Percentiles rank a stretch among this genome's conserved stretches.
Evolutionary conservation across 1,140 invertebrate genomes (phyloP).

Genomic region (Drosophila novamexicana): DNA sequence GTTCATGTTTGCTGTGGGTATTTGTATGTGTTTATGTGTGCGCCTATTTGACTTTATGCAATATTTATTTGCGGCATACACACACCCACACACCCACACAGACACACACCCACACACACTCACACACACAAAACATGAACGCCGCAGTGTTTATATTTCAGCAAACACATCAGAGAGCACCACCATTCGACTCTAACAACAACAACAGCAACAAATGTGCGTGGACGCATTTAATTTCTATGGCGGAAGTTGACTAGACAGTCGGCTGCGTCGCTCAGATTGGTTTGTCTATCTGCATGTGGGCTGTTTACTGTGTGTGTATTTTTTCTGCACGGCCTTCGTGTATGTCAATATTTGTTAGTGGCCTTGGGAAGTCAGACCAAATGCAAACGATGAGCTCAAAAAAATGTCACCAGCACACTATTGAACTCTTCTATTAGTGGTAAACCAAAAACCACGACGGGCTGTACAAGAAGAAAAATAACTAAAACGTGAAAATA

Average conservation of each 20-base stretch:
- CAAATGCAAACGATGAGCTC: slow-evolving; percentile 36
- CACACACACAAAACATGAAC: slow-evolving; percentile 29
- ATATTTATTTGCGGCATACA: slow-evolving; percentile 73
- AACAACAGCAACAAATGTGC: slow-evolving; percentile 58
- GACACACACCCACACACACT: slow-evolving; percentile 7
- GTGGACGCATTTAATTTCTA: slow-evolving; percentile 81
- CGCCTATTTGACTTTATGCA: slow-evolving; percentile 75
- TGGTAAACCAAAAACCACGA: background rate
- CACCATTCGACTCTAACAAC: slow-evolving; percentile 28
- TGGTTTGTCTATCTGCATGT: slow-evolving; percentile 30
- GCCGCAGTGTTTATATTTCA: slow-evolving; percentile 66
- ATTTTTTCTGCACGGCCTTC: background rate
- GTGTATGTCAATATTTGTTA: slow-evolving; percentile 57
- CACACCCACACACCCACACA: slow-evolving; percentile 28
- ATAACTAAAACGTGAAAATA: background rate
- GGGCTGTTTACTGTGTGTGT: background rate
- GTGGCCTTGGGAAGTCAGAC: slow-evolving; percentile 51
- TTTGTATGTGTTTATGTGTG: slow-evolving; percentile 38
- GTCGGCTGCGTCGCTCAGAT: slow-evolving; percentile 66
- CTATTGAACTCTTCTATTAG: slow-evolving; percentile 23
- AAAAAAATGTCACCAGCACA: slow-evolving; percentile 47
- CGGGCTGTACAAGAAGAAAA: background rate
- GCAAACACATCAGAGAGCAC: slow-evolving; percentile 50
- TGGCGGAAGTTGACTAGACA: slow-evolving; percentile 77
- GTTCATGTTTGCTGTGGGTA: slow-evolving; percentile 38